Evolutionary conservation across 35 echinoderm and acorn worm species (phyloP).

Genomic region (Acanthaster planci): DNA sequence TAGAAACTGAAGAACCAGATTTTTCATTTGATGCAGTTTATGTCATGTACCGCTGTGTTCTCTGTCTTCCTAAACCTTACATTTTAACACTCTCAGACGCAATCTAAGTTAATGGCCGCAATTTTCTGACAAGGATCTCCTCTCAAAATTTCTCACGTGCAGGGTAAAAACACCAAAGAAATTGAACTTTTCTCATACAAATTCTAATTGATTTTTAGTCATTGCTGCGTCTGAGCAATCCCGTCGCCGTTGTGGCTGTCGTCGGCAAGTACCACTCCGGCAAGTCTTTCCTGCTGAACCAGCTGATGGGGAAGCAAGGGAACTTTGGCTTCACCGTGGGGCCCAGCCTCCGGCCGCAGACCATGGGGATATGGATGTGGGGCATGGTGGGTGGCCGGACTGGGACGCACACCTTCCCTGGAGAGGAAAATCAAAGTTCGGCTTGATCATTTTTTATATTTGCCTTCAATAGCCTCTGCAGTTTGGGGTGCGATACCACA

Average conservation of each 20-base stretch:
- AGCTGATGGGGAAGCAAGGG: slow-evolving; percentile 58
- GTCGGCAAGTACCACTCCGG: slow-evolving; percentile 65
- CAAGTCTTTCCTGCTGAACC: slow-evolving; percentile 71
- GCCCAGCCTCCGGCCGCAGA: slow-evolving; percentile 57
- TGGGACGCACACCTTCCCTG: background rate
- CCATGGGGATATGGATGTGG: slow-evolving; percentile 83
- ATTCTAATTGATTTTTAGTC: background rate
- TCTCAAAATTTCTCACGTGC: too few relatives aligned
- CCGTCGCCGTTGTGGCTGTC: slow-evolving; percentile 64
- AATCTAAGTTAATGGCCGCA: too few relatives aligned
- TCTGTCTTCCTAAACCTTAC: too few relatives aligned
- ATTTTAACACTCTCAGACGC: too few relatives aligned
- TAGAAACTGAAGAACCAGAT: too few relatives aligned
- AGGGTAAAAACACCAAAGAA: too few relatives aligned
- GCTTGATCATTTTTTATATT: background rate
- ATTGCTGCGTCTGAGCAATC: slow-evolving; percentile 34
- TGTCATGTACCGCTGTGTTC: too few relatives aligned
- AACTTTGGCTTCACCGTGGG: slow-evolving; percentile 60
- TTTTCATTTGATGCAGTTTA: too few relatives aligned
- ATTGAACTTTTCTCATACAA: too few relatives aligned
- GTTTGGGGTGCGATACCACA: background rate
- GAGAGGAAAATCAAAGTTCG: background rate
- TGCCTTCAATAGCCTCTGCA: background rate
- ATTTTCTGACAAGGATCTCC: too few relatives aligned
- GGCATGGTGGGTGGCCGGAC: slow-evolving; percentile 40